These are phyloP conservation scores for Catharus fuscescens DNA, from an alignment of 2,113 vertebrate species.

Conservation along the genomic window DNA sequence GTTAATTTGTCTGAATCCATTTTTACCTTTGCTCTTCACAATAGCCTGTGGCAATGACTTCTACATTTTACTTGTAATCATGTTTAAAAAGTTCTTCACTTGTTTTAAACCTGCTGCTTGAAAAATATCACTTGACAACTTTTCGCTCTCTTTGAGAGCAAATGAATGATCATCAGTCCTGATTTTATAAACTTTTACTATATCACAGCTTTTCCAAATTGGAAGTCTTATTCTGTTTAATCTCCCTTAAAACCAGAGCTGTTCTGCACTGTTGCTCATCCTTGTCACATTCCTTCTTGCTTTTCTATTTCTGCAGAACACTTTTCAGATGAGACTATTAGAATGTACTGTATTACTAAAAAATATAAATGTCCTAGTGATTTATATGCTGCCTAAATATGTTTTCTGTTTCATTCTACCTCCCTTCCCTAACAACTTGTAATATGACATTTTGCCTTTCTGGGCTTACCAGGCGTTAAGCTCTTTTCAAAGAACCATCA, in stretches of 20 bases:
- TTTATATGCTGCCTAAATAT: neutral
- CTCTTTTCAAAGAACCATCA: neutral
- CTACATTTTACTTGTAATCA: neutral
- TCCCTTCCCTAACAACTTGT: neutral
- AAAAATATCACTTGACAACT: neutral
- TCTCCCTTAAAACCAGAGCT: neutral
- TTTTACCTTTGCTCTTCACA: neutral
- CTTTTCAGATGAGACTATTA: neutral
- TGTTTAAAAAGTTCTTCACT: neutral
- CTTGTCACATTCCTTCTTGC: neutral
- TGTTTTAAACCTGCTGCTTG: neutral
- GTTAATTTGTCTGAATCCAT: neutral
- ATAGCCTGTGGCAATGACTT: neutral
- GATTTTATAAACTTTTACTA: neutral
- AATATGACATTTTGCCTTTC: neutral
- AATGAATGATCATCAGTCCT: neutral
- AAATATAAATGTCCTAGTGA: neutral
- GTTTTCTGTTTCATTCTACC: neutral
- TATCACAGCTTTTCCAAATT: neutral
- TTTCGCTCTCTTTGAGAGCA: neutral
- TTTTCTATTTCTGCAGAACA: neutral
- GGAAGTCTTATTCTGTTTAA: neutral
- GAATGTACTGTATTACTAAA: neutral
- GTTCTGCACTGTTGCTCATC: neutral
- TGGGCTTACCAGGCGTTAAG: fast-evolving